Conservation (phyloP, 2,113 vertebrate species). For the Sus scrofa region T2T-Sscrofa CM000819.6:102415501-102416000, state of each 20-base stretch:
- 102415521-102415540: neutral
- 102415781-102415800: conserved; percentile 85
- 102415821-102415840: conserved; percentile 90
- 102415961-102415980: conserved; percentile 89
- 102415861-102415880: conserved; percentile 88
- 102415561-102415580: neutral
- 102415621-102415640: conserved; percentile 59
- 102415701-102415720: conserved; percentile 58
- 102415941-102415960: conserved; percentile 90
- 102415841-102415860: conserved; percentile 83
- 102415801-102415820: conserved; percentile 92
- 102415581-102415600: neutral
- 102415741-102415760: conserved; percentile 88
- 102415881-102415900: conserved; percentile 84
- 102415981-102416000: conserved; percentile 88
- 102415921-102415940: conserved; percentile 86
- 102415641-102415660: conserved; percentile 49
- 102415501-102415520: neutral
- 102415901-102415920: conserved; percentile 75
- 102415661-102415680: conserved; percentile 76
- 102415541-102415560: neutral
- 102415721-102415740: conserved; percentile 79
- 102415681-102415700: conserved; percentile 76
- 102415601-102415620: conserved; percentile 50
- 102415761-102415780: conserved; percentile 84